These are phyloP conservation scores for Myzus persicae DNA, from an alignment of 1,140 invertebrate species.

Conservation along the genomic window DNA sequence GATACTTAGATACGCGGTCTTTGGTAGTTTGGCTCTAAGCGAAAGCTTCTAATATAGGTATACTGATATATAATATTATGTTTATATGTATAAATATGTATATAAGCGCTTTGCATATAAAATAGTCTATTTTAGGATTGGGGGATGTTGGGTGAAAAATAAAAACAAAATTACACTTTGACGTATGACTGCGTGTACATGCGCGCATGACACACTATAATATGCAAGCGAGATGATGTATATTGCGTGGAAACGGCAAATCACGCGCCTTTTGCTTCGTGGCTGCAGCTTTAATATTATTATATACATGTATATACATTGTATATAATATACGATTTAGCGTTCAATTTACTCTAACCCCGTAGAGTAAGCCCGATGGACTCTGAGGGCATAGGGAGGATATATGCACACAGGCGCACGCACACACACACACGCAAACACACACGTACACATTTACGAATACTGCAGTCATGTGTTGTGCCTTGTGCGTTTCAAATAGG, in stretches of 20 bases:
- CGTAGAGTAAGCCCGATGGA: not conserved
- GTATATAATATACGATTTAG: constrained; percentile 40
- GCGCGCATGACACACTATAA: not conserved
- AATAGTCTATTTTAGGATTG: not conserved
- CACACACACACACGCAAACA: not conserved
- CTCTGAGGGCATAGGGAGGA: not conserved
- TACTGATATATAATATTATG: too few species aligned
- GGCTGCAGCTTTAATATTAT: not conserved
- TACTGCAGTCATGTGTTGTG: not conserved
- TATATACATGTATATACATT: not conserved
- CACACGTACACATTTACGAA: not conserved
- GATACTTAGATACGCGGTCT: too few species aligned
- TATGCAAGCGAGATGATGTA: not conserved
- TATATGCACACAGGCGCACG: not conserved
- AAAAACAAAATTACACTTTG: not conserved
- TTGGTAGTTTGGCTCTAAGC: too few species aligned
- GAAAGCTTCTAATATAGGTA: too few species aligned
- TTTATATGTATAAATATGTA: too few species aligned
- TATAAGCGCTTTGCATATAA: not conserved
- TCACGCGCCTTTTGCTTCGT: not conserved
- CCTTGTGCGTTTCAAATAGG: not conserved
- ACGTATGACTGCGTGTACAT: not conserved
- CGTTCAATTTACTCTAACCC: constrained; percentile 45
- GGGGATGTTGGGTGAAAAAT: not conserved
- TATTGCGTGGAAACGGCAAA: not conserved